Base-by-base conservation (phyloP, 2,113 vertebrate genomes). In the Neolamprologus caudopunctatus region DNA sequence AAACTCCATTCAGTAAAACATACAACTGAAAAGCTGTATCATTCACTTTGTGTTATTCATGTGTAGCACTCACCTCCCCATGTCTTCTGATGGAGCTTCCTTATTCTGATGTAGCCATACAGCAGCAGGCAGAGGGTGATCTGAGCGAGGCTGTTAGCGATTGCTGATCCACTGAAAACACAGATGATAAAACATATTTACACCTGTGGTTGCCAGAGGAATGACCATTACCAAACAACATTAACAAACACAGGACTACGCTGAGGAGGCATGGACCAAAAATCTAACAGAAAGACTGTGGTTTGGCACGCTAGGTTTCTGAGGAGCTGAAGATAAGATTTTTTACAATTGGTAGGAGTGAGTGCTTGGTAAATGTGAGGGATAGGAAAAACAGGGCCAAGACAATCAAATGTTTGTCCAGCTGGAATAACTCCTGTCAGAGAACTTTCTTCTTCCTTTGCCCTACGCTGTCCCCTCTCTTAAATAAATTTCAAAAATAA, bases 141-240 rank as follows among this genome's bases (percentile, higher is more conserved):
- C 93, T 98, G 97, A 85, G 97, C 96, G 5, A 97, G 84, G 12
- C 96, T 96, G 90, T 95, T 97, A 16, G 97, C 97, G 71, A 96
- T 96, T 10, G 98, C 98, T 26, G 98, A 98, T 26, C 98, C 98
- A 28, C 98, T 99, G 92, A 6, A 84, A 78, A 91, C 35, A 94
- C 14, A 92, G 11, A 80, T 6, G n/a, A 57, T 6, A 80, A 31
- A 85, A 37, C 9, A 7, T 75, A 0, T 28, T 84, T 71, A 79
- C 8, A 80, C 42, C 0, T n/a, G 81, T 85, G 81, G 40, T 73
- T 35, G 14, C 0, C 33, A 26, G 26, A 80, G 51, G 12, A 3
- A 42, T 9, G n/a, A 17, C 4, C 8, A 53, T 0, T 54, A 31
- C 0, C 24, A 75, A 26, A 1, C 66, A 71, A 71, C n/a, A 71